Evolutionary conservation across 2,113 vertebrate species (phyloP), one percentile per base, ranked within the genome.

Genomic region (Lanius collurio): DNA sequence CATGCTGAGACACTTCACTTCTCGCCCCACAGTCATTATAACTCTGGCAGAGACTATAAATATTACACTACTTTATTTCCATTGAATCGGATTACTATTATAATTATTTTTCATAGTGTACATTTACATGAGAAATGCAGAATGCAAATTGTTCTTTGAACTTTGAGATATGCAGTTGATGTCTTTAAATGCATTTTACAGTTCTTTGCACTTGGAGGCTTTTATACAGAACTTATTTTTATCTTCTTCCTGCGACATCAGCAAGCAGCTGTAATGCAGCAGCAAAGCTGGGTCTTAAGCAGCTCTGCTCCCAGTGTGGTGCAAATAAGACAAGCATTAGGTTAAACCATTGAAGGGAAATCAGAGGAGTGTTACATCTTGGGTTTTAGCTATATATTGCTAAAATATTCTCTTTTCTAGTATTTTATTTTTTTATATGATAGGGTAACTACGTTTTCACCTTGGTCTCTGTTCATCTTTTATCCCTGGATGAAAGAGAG

Each of bases 1-100:
- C 98, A 98, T 98, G 98, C 98, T 98, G 98, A 95, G 98, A 97
- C 97, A 98, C 97, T 98, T 98, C 98, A 97, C 97, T 98, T 98
- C 97, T 98, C 96, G 67, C 97, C 98, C 97, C 92, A 69, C 92
- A 97, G 97, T 98, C 98, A 98, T 98, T 97, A 97, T 94, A 95
- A 97, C 96, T 97, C 97, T 98, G 97, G 97, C 98, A 95, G 82
- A 91, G 94, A 97, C 97, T 97, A 98, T 98, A 98, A 98, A 98
- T 98, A 98, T 98, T 98, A 94, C 69, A 96, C 94, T 98, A 98
- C 96, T 98, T 98, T 97, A 97, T 98, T 98, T 98, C 97, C 94
- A 97, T 98, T 96, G 94, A 97, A 98, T 98, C 6, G 21, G 94
- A 97, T 97, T 97, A 97, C 94, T 97, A 85, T 96, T 94, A 96